These are phyloP conservation scores for Lycaon pictus DNA, from an alignment of 2,113 vertebrate species.

Conservation along the genomic window DNA sequence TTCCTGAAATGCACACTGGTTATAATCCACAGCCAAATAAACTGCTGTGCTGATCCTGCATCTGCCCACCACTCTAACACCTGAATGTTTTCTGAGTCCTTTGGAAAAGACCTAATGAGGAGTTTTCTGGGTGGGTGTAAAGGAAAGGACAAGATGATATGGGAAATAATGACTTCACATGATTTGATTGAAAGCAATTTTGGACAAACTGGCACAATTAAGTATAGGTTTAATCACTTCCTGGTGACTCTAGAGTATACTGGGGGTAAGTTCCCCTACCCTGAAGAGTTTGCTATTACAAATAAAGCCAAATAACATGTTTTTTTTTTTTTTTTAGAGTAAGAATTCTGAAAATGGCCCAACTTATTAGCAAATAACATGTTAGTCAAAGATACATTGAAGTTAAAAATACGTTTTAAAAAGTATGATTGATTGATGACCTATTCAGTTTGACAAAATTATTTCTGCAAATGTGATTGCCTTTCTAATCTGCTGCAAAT, in stretches of 20 bases:
- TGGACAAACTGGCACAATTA: background rate
- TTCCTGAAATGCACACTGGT: background rate
- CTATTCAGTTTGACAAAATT: conserved; percentile 42
- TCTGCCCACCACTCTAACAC: too few relatives aligned
- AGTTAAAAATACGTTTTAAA: background rate
- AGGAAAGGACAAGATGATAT: background rate
- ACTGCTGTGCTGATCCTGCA: background rate
- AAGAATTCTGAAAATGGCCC: background rate
- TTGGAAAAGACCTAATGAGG: background rate
- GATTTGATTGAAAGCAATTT: background rate
- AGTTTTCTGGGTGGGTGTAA: background rate
- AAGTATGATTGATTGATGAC: conserved; percentile 17
- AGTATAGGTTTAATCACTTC: background rate
- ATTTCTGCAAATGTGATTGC: conserved; percentile 22
- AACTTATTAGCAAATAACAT: conserved; percentile 42
- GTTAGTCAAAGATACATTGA: background rate
- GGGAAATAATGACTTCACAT: background rate
- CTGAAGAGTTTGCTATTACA: background rate
- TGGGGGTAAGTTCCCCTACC: background rate
- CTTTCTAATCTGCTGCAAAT: background rate
- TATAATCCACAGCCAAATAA: background rate
- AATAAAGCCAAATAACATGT: background rate
- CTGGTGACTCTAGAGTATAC: background rate
- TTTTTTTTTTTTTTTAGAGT: background rate
- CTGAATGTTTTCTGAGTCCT: background rate